phyloP scores from a whole-genome alignment of 2,888 invertebrate genomes.

The Helleia helle region DNA sequence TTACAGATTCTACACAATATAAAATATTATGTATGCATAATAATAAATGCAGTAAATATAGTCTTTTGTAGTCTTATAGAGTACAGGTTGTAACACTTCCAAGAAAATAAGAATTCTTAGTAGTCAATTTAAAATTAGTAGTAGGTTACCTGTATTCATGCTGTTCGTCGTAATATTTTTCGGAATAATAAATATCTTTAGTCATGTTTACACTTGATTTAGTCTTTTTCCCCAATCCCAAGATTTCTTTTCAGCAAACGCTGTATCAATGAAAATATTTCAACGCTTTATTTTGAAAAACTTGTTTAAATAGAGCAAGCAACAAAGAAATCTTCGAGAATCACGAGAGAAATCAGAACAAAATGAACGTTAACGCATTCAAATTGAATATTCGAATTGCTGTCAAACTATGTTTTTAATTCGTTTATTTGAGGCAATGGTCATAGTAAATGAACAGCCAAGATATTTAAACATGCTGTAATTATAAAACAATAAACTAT shows the following conservation, averaged over 20 bases:
- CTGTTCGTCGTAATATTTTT: conserved; percentile 92
- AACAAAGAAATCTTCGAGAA: conserved; percentile 19
- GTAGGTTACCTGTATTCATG: conserved; percentile 89
- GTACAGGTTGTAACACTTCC: no score
- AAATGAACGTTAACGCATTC: conserved; percentile 37
- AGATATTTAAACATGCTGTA: no score
- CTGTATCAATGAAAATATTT: not conserved
- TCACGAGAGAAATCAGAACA: conserved; percentile 17
- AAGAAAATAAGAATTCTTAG: no score
- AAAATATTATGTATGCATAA: no score
- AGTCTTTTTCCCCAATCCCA: not conserved
- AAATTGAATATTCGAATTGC: conserved; percentile 45
- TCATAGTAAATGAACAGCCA: no score
- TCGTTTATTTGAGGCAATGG: no score
- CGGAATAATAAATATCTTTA: conserved; percentile 92
- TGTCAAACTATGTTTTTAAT: not conserved
- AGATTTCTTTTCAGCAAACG: not conserved
- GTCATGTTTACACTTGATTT: conserved; percentile 50
- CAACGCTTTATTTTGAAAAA: conserved; percentile 1
- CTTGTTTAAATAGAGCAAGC: conserved; percentile 11
- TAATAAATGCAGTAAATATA: no score
- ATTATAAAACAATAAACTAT: no score
- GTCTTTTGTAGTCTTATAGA: no score
- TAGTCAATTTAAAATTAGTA: not conserved
- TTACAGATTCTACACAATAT: no score